Conservation (phyloP, 2,888 invertebrate genomes). For the Unio delphinus region DNA sequence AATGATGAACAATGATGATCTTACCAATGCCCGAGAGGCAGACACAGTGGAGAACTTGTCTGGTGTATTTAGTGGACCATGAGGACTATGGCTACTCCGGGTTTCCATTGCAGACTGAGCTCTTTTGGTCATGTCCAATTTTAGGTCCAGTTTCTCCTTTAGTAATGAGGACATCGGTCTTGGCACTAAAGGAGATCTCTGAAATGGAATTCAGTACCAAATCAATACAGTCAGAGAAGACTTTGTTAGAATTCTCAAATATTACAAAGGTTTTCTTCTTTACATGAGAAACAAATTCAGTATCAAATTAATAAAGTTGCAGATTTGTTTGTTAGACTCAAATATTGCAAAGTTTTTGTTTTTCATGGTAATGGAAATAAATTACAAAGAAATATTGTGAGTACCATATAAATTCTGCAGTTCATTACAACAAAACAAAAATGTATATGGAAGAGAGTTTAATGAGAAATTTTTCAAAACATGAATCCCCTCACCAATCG, state of each 20-base stretch:
- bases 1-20: too few species aligned
- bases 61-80: conserved; percentile 15
- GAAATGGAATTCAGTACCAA: not conserved
- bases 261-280: not conserved
- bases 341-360: too few species aligned
- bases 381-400: too few species aligned
- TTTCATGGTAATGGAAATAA: too few species aligned
- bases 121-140: conserved; percentile 40
- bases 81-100: conserved; percentile 13
- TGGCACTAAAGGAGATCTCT: conserved; percentile 12
- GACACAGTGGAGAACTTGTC: conserved; percentile 3
- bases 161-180: conserved; percentile 58
- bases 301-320: not conserved
- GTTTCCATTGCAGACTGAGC: conserved; percentile 41
- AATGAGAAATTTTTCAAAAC: not conserved
- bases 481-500: not conserved
- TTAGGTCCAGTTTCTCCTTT: conserved; percentile 55
- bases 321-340: not conserved
- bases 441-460: not conserved
- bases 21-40: too few species aligned
- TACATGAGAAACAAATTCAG: not conserved
- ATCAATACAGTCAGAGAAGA: not conserved
- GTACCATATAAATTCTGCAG: too few species aligned
- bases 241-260: not conserved
- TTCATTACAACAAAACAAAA: too few species aligned